Conservation (phyloP, 2,888 invertebrate genomes). For the Rosalia funebris region DNA sequence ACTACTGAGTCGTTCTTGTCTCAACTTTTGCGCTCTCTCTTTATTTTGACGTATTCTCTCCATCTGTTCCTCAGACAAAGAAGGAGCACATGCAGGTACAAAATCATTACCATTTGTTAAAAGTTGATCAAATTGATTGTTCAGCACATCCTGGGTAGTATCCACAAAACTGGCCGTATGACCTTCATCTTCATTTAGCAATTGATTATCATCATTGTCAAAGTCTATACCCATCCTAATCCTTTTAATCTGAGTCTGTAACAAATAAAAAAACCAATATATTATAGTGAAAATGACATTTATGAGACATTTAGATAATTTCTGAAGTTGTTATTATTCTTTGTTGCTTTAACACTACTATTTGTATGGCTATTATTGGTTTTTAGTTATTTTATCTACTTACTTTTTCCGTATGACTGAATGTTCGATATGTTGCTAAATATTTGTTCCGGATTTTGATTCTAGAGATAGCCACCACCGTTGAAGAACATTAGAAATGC, state of each 20-base stretch:
- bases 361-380: no score
- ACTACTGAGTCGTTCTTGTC: slow-evolving; percentile 50
- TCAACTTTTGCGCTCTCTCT: slow-evolving; percentile 62
- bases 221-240: slow-evolving; percentile 70
- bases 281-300: slow-evolving; percentile 7
- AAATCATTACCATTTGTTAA: slow-evolving; percentile 17
- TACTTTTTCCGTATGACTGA: no score
- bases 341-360: no score
- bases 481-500: no score
- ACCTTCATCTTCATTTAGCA: slow-evolving; percentile 60
- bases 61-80: slow-evolving; percentile 73
- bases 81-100: slow-evolving; percentile 38
- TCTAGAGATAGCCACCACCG: no score
- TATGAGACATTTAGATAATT: no score
- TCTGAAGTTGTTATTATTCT: no score
- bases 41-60: slow-evolving; percentile 70
- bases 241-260: slow-evolving; percentile 73
- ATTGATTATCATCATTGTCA: slow-evolving; percentile 63
- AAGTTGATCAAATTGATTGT: slow-evolving; percentile 41
- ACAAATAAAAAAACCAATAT: slow-evolving; percentile 37
- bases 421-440: no score
- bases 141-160: slow-evolving; percentile 27
- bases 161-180: slow-evolving; percentile 68
- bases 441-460: no score
- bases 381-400: no score